Evolutionary conservation across 2,888 invertebrate species (phyloP).

Genomic region (Eueremaeus valkanovi): DNA sequence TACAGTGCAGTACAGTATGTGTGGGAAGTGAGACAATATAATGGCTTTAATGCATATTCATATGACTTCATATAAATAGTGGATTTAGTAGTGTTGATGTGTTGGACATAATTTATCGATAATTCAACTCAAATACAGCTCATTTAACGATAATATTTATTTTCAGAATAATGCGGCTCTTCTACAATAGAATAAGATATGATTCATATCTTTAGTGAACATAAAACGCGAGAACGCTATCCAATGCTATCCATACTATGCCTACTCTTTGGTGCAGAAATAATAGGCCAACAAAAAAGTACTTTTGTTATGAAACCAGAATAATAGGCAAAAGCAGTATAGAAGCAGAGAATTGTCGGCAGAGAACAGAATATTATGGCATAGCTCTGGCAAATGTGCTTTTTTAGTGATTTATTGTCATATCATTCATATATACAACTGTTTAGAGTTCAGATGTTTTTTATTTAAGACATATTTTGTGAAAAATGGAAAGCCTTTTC

Average conservation of each 20-base stretch:
- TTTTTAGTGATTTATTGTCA: constrained; percentile 29
- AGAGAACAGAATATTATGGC: not conserved
- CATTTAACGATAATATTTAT: constrained; percentile 5
- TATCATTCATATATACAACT: constrained; percentile 5
- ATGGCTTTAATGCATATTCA: not conserved
- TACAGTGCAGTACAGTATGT: not conserved
- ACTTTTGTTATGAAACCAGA: constrained; percentile 3
- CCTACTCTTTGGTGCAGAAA: constrained; percentile 29
- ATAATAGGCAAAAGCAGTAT: not conserved
- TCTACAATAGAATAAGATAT: constrained; percentile 14
- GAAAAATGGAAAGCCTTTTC: constrained; percentile 35
- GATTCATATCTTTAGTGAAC: constrained; percentile 25
- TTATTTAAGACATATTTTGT: constrained; percentile 17
- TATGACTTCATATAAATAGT: no score
- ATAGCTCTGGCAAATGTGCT: constrained; percentile 11
- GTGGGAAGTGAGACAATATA: not conserved
- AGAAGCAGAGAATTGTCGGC: not conserved
- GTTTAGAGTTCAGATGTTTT: constrained; percentile 27
- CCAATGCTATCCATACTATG: not conserved
- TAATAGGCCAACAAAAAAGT: constrained; percentile 30
- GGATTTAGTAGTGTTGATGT: not conserved
- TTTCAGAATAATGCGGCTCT: not conserved
- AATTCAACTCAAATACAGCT: no score
- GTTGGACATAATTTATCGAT: constrained; percentile 13
- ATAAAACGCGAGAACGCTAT: not conserved